Conservation (phyloP, 2,888 invertebrate genomes). For the Conops quadrifasciatus region DNA sequence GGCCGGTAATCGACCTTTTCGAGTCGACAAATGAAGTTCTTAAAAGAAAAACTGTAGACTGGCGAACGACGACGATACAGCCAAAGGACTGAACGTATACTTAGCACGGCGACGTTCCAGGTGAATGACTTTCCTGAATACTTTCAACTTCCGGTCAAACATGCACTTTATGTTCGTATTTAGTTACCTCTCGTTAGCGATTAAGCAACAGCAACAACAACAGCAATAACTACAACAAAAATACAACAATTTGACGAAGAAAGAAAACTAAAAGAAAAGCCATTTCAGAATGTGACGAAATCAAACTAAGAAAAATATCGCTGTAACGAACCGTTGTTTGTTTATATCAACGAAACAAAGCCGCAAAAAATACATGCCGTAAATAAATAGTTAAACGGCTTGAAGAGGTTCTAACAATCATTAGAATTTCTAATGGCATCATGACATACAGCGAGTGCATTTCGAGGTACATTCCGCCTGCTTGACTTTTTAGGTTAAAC, state of each 20-base stretch:
- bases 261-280: slow-evolving; percentile 14
- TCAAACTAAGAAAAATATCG: background rate
- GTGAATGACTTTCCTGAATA: slow-evolving; percentile 61
- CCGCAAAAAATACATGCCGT: background rate
- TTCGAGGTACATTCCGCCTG: slow-evolving; percentile 52
- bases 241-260: slow-evolving; percentile 10
- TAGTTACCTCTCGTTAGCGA: background rate
- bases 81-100: slow-evolving; percentile 4
- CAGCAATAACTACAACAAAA: slow-evolving; percentile 11
- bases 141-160: slow-evolving; percentile 62
- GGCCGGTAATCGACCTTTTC: background rate
- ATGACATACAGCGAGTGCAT: slow-evolving; percentile 39
- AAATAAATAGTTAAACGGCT: background rate
- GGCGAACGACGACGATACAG: slow-evolving; percentile 5
- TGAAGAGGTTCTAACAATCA: background rate
- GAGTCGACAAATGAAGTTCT: background rate
- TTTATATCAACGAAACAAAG: background rate
- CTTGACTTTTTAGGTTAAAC: slow-evolving; percentile 60
- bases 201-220: background rate
- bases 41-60: background rate
- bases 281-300: slow-evolving; percentile 1
- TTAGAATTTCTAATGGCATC: background rate
- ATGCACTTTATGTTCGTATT: slow-evolving; percentile 24
- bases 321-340: background rate
- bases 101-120: slow-evolving; percentile 46